Base-by-base conservation (phyloP, 1,140 invertebrate species). In the Calephelis nemesis region DNA sequence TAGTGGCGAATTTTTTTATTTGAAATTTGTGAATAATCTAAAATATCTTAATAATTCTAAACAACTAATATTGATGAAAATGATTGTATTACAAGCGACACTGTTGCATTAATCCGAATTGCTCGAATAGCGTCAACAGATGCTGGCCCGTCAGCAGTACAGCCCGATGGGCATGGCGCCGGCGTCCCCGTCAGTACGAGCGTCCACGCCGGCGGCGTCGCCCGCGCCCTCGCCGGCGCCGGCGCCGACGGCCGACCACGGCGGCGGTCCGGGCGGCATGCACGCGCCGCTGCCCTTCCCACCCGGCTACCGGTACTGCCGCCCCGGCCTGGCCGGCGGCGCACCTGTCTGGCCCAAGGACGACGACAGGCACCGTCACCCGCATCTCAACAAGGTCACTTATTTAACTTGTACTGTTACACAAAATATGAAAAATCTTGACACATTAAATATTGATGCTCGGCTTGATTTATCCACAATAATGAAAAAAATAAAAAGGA, bases 291-390 rank as follows among this genome's bases (percentile, higher is more conserved):
- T 90, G 40, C 92, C 88, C n/a, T 62, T 84, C 67, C 85, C 91
- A 74, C 78, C 83, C 74, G 82, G 82, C 4, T 88, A 70, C 75
- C 90, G 67, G 10, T 95, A 94, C 78, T 91, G 93, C 65, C 94
- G 94, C 75, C 82, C 95, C 1, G 96, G 95, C 6, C 87, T 96
- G 2, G 88, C 94, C 72, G 96, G 96, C 9, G 96, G 96, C 3
- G 94, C 95, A 0, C 96, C 96, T 0, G 95, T 96, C 92, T 96
- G 95, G 72, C 87, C 84, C 6, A 83, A 85, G 47, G 82, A 85
- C 0, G 86, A 89, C 0, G 93, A 93, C 12, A 84, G 90, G 62
- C 92, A 90, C 52, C 92, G 92, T 67, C 85, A 92, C 42, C 84
- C 92, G 0, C 93, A 93, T 74, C 80, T 93, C 5, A 93, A 85